Percentiles rank a stretch among this genome's conserved stretches.
phyloP scores from a whole-genome alignment of 1,140 invertebrate genomes.

The Archivesica marissinica region DNA sequence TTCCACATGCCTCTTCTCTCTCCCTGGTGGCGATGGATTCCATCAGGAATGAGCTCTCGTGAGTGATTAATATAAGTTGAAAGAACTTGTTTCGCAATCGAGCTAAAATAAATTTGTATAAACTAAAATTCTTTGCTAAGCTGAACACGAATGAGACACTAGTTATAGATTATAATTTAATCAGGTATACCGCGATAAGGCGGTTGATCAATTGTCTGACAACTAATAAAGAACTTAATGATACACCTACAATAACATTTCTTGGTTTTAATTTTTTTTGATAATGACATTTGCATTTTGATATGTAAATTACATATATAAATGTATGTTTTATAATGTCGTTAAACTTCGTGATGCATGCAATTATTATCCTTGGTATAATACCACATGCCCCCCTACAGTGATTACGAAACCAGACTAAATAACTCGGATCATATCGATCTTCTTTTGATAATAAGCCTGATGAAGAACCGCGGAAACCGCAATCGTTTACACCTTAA shows the following conservation, averaged over 20 bases:
- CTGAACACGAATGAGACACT: too few relatives aligned
- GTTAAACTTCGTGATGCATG: not conserved
- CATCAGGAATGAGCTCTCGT: too few relatives aligned
- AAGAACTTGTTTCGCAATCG: too few relatives aligned
- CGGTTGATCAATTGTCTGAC: too few relatives aligned
- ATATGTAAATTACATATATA: not conserved
- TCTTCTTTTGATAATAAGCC: not conserved
- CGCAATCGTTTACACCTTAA: constrained; percentile 12
- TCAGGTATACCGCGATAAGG: too few relatives aligned
- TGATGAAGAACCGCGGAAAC: not conserved
- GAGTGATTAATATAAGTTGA: too few relatives aligned
- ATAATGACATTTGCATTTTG: not conserved
- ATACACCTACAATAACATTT: constrained; percentile 1
- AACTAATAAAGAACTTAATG: too few relatives aligned
- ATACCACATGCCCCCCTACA: not conserved
- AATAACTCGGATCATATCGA: constrained; percentile 20
- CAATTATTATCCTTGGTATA: not conserved
- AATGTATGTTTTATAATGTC: not conserved
- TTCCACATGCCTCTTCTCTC: too few relatives aligned
- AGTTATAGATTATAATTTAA: too few relatives aligned
- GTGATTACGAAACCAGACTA: not conserved
- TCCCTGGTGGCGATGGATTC: too few relatives aligned
- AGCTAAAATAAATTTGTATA: too few relatives aligned
- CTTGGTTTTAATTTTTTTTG: not conserved
- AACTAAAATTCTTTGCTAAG: too few relatives aligned